A percentile compares a stretch with the other conserved stretches of the same genome.
These are phyloP conservation scores for Proales similis DNA, from an alignment of 1,140 invertebrate species.

Conservation along the genomic window DNA sequence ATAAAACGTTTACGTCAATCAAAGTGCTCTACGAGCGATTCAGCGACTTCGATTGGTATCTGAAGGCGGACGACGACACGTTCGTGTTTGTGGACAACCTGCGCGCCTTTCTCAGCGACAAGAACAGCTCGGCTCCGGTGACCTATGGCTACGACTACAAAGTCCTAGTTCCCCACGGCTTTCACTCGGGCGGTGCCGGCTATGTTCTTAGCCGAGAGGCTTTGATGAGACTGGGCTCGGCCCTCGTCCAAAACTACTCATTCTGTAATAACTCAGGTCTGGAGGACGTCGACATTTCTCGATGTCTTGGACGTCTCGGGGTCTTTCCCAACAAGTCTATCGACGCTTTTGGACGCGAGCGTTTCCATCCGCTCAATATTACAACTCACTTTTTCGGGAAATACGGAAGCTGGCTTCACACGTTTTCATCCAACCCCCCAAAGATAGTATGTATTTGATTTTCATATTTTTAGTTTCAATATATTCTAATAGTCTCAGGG, in stretches of 20 bases:
- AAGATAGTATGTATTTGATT: constrained; percentile 28
- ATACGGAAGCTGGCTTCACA: constrained; percentile 6
- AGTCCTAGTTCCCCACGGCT: background rate
- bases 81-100: constrained; percentile 60
- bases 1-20: constrained; percentile 3
- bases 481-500: constrained; percentile 15
- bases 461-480: background rate
- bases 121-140: constrained; percentile 41
- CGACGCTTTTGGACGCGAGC: constrained; percentile 70
- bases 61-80: constrained; percentile 90
- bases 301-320: constrained; percentile 75
- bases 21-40: constrained; percentile 54
- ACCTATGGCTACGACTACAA: constrained; percentile 19
- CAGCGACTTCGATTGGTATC: constrained; percentile 68
- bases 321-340: constrained; percentile 77
- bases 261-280: constrained; percentile 47
- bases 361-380: constrained; percentile 64
- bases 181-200: constrained; percentile 41
- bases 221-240: background rate
- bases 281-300: constrained; percentile 88
- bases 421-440: constrained; percentile 11
- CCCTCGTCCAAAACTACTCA: background rate
- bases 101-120: constrained; percentile 44
- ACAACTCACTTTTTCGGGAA: constrained; percentile 14
- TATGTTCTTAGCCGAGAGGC: constrained; percentile 45